A percentile compares a stretch with the other conserved stretches of the same genome.
Evolutionary conservation across 2,888 invertebrate genomes (phyloP).

Genomic region (Pantelozetes paolii): DNA sequence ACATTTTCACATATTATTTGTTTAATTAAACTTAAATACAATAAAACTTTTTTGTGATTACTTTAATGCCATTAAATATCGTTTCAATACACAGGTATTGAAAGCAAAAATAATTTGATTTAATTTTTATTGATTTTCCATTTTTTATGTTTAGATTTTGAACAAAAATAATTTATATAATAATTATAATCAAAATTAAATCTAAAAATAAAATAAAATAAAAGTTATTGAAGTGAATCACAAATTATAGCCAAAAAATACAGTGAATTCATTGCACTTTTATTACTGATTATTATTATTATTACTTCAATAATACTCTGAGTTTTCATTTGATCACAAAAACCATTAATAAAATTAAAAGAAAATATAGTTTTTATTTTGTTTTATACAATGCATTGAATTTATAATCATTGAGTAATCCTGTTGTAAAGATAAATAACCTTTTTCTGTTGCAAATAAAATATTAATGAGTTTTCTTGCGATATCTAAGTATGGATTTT

Average conservation of each 20-base stretch:
- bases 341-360: constrained; percentile 7
- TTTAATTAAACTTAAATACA: too few relatives aligned
- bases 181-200: too few relatives aligned
- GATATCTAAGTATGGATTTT: not conserved
- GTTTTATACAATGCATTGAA: not conserved
- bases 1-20: too few relatives aligned
- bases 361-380: not conserved
- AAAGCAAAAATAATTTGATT: too few relatives aligned
- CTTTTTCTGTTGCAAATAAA: not conserved
- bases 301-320: not conserved
- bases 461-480: not conserved
- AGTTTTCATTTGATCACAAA: constrained; percentile 8
- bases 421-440: not conserved
- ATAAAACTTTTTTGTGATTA: too few relatives aligned
- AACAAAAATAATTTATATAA: too few relatives aligned
- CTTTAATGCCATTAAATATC: too few relatives aligned
- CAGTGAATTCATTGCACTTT: not conserved
- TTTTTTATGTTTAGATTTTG: not conserved
- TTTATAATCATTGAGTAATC: not conserved
- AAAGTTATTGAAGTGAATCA: not conserved
- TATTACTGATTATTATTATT: not conserved
- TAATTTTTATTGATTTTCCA: too few relatives aligned
- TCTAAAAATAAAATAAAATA: too few relatives aligned
- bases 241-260: not conserved
- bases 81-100: too few relatives aligned